Conservation (phyloP, 1,140 invertebrate species). For the Drosophila triauraria region DNA sequence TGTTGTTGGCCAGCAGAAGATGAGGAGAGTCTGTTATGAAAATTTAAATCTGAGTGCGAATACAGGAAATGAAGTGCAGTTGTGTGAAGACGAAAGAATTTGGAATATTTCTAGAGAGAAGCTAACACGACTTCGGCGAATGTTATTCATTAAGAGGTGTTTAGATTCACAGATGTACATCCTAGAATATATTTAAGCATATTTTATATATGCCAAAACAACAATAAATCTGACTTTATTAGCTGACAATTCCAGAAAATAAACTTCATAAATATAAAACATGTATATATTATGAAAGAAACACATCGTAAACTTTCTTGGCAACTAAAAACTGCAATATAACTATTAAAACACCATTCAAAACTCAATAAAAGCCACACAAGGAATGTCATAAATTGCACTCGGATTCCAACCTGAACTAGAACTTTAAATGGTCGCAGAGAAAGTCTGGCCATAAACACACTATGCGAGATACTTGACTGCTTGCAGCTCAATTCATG, state of each 20-base stretch:
- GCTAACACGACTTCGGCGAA: background rate
- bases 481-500: constrained; percentile 46
- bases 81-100: background rate
- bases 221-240: background rate
- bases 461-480: constrained; percentile 12
- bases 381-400: constrained; percentile 19
- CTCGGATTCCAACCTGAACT: constrained; percentile 14
- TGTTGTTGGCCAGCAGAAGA: constrained; percentile 14
- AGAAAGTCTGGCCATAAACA: constrained; percentile 37
- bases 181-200: background rate
- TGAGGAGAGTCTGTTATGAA: constrained; percentile 9
- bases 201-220: background rate
- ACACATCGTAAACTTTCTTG: too few relatives aligned
- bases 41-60: background rate
- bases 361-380: constrained; percentile 8
- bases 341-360: background rate
- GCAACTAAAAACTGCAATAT: background rate
- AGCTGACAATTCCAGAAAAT: background rate
- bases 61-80: constrained; percentile 31
- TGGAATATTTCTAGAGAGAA: constrained; percentile 1
- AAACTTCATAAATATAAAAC: background rate
- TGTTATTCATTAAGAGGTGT: background rate
- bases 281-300: background rate
- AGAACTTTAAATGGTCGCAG: constrained; percentile 36
- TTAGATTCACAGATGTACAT: background rate